phyloP scores from a whole-genome alignment of 2,888 invertebrate genomes.

The Psylliodes chrysocephalus region DNA sequence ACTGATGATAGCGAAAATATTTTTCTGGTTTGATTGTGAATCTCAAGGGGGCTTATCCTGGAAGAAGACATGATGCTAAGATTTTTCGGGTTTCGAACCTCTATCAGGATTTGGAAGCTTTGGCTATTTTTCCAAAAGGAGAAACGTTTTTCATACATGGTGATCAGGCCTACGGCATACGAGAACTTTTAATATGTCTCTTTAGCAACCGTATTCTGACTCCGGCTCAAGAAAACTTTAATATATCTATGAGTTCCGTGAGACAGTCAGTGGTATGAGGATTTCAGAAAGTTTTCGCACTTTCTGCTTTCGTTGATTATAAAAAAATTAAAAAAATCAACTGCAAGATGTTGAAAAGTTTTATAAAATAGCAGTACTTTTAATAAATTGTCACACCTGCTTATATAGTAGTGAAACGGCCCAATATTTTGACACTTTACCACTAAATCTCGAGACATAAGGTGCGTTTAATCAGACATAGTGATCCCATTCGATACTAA shows the following conservation, averaged over 20 bases:
- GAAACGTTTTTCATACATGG: slow-evolving; percentile 37
- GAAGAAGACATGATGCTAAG: slow-evolving; percentile 44
- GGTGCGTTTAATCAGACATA: too few relatives aligned
- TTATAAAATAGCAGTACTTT: too few relatives aligned
- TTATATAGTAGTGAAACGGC: too few relatives aligned
- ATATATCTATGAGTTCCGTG: too few relatives aligned
- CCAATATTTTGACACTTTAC: too few relatives aligned
- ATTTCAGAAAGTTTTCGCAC: slow-evolving; percentile 41
- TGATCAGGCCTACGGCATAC: slow-evolving; percentile 37
- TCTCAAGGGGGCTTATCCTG: slow-evolving; percentile 38
- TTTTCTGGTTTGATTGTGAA: slow-evolving; percentile 33
- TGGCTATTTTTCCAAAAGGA: slow-evolving; percentile 28
- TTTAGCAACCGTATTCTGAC: too few relatives aligned
- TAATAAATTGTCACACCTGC: too few relatives aligned
- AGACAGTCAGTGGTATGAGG: slow-evolving; percentile 45
- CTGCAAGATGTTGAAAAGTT: too few relatives aligned
- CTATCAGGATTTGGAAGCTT: slow-evolving; percentile 37
- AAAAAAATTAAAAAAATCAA: slow-evolving; percentile 41
- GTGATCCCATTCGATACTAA: too few relatives aligned
- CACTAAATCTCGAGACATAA: too few relatives aligned
- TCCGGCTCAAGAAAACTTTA: too few relatives aligned
- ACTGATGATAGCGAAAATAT: slow-evolving; percentile 23
- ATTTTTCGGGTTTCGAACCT: slow-evolving; percentile 34
- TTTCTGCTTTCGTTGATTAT: slow-evolving; percentile 41
- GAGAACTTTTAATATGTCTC: slow-evolving; percentile 26